Conservation (phyloP, 2,888 invertebrate genomes). For the Ceratothoa steindachneri region DNA sequence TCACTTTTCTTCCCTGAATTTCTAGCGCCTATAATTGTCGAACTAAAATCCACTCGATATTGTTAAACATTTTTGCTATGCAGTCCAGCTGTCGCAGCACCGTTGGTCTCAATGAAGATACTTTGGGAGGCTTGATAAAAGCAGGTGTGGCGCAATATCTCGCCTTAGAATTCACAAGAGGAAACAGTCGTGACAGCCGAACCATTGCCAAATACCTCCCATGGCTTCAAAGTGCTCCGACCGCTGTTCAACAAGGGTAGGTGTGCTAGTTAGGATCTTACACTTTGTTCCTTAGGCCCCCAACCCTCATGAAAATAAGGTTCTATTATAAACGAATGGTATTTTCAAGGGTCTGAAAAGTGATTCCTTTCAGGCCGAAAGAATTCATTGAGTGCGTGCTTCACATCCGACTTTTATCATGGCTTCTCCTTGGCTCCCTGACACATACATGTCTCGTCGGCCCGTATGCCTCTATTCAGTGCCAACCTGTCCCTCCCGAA, state of each 20-base stretch:
- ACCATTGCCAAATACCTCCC: conserved; percentile 77
- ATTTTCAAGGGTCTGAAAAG: no score
- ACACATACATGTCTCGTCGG: conserved; percentile 73
- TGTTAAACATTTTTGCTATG: no score
- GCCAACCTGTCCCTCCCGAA: conserved; percentile 89
- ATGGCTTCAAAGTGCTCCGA: conserved; percentile 80
- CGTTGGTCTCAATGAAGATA: conserved; percentile 82
- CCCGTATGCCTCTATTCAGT: conserved; percentile 52
- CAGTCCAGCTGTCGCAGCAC: conserved; percentile 18
- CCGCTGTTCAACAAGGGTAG: conserved; percentile 76
- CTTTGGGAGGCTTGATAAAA: conserved; percentile 91
- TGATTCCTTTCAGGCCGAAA: conserved; percentile 80
- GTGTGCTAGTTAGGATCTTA: conserved; percentile 29
- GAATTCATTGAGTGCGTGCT: conserved; percentile 93
- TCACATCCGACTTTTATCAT: conserved; percentile 88
- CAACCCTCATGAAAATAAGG: no score
- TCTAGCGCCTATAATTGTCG: no score
- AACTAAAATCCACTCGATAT: no score
- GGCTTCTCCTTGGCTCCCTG: conserved; percentile 92
- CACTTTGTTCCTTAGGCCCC: no score
- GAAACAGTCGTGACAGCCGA: conserved; percentile 76
- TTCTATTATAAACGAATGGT: no score
- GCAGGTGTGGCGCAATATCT: conserved; percentile 61
- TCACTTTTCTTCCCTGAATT: no score
- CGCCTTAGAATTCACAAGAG: conserved; percentile 87